Conservation (phyloP, 2,888 invertebrate genomes). For the Himalopsyche tibetana region DNA sequence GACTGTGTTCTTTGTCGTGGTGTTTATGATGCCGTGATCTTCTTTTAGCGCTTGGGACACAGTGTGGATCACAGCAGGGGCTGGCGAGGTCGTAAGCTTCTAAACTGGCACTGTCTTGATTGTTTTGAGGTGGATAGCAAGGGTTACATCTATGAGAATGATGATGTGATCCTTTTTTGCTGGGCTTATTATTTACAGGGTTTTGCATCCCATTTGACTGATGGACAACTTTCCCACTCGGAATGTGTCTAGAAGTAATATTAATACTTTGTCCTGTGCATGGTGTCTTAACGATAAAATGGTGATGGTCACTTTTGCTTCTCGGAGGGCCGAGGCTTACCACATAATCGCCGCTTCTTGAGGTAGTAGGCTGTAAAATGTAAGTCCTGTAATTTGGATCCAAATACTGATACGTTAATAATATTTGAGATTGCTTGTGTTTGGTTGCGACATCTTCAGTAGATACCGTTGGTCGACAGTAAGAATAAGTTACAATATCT, state of each 20-base stretch:
- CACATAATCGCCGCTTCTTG: slow-evolving; percentile 83
- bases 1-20: slow-evolving; percentile 72
- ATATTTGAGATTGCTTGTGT: slow-evolving; percentile 40
- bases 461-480: slow-evolving; percentile 87
- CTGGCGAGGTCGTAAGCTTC: slow-evolving; percentile 92
- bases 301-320: slow-evolving; percentile 82
- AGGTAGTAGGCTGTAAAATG: slow-evolving; percentile 81
- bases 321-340: slow-evolving; percentile 83
- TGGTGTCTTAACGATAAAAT: slow-evolving; percentile 79
- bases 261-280: slow-evolving; percentile 67
- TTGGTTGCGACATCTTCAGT: slow-evolving; percentile 85
- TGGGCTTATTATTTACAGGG: slow-evolving; percentile 69
- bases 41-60: slow-evolving; percentile 81
- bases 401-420: slow-evolving; percentile 81
- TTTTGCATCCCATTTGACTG: slow-evolving; percentile 67
- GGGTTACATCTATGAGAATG: slow-evolving; percentile 83
- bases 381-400: slow-evolving; percentile 84
- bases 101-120: slow-evolving; percentile 85
- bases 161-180: slow-evolving; percentile 64
- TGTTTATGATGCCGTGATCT: slow-evolving; percentile 77
- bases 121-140: slow-evolving; percentile 80
- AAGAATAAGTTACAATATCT: slow-evolving; percentile 77
- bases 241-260: slow-evolving; percentile 67
- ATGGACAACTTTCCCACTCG: slow-evolving; percentile 58
- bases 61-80: slow-evolving; percentile 91